Evolutionary conservation across 1,140 invertebrate species (phyloP).

Genomic region (Cyclina sinensis): DNA sequence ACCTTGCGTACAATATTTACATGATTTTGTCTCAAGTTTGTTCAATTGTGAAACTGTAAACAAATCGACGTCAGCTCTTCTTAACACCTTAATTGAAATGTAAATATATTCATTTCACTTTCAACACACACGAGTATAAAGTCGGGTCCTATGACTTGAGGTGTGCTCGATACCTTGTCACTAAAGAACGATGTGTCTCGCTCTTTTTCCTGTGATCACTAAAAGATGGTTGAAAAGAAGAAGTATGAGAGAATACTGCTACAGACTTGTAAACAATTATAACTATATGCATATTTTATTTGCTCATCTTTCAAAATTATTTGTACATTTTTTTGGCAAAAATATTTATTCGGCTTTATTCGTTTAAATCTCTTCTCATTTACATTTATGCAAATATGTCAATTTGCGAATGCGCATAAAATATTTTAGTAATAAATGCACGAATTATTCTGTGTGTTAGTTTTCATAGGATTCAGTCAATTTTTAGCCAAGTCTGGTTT

Average conservation of each 20-base stretch:
- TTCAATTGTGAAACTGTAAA: constrained; percentile 9
- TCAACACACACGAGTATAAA: background rate
- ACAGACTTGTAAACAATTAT: background rate
- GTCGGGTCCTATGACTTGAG: background rate
- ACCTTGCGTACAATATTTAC: background rate
- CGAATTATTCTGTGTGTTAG: constrained; percentile 55
- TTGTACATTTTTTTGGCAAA: constrained; percentile 30
- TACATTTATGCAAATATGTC: constrained; percentile 66
- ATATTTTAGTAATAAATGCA: constrained; percentile 67
- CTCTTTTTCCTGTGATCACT: background rate
- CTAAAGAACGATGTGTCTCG: background rate
- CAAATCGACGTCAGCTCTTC: constrained; percentile 24
- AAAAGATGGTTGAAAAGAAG: background rate
- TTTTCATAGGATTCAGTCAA: constrained; percentile 18
- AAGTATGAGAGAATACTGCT: background rate
- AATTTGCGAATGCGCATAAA: constrained; percentile 65
- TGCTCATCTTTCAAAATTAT: constrained; percentile 34
- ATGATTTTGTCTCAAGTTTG: background rate
- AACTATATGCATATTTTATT: constrained; percentile 22
- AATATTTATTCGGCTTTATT: constrained; percentile 40
- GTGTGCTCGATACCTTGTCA: background rate
- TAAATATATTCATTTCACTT: constrained; percentile 44
- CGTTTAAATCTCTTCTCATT: constrained; percentile 31
- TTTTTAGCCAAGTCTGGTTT: background rate
- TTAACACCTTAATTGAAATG: constrained; percentile 32